Percentiles rank a stretch among this genome's conserved stretches.
Evolutionary conservation across 64 coral and sea anemone species (phyloP).

Genomic region (Hydrozoanthus tunicans): DNA sequence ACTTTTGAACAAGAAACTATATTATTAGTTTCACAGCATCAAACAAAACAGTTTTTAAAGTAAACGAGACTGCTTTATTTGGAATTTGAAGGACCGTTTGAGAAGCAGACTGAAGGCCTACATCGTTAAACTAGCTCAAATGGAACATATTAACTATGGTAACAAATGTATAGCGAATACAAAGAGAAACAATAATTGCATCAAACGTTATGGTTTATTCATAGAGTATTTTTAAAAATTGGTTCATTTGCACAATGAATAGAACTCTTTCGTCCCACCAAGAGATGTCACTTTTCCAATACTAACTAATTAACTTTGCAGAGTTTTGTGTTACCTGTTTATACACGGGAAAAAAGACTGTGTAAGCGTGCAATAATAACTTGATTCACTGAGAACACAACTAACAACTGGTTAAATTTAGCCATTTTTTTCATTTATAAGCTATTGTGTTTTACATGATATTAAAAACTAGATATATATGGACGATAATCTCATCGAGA

Average conservation of each 20-base stretch:
- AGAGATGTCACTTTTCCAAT: constrained; percentile 28
- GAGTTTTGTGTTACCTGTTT: constrained; percentile 7
- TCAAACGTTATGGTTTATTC: constrained; percentile 53
- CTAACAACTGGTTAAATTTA: constrained; percentile 1
- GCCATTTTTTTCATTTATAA: constrained; percentile 15
- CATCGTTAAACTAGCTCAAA: not conserved
- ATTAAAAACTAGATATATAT: not conserved
- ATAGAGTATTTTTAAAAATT: constrained; percentile 28
- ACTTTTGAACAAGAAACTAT: not conserved
- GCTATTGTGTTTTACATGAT: not conserved
- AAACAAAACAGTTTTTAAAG: not conserved
- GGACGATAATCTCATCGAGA: not conserved
- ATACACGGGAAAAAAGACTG: not conserved
- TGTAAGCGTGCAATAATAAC: not conserved
- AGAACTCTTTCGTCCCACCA: constrained; percentile 34
- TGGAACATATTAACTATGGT: not conserved
- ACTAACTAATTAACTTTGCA: constrained; percentile 48
- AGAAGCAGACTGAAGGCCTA: not conserved
- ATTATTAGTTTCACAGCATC: constrained; percentile 8
- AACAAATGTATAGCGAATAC: constrained; percentile 6
- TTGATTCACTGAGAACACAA: constrained; percentile 6
- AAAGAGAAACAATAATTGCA: constrained; percentile 27
- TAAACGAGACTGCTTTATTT: not conserved
- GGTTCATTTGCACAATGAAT: constrained; percentile 54
- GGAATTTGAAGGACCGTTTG: not conserved